Evolutionary conservation across 2,888 invertebrate species (phyloP), one percentile per base, ranked within the genome.

Genomic region (Drosophila mulleri): DNA sequence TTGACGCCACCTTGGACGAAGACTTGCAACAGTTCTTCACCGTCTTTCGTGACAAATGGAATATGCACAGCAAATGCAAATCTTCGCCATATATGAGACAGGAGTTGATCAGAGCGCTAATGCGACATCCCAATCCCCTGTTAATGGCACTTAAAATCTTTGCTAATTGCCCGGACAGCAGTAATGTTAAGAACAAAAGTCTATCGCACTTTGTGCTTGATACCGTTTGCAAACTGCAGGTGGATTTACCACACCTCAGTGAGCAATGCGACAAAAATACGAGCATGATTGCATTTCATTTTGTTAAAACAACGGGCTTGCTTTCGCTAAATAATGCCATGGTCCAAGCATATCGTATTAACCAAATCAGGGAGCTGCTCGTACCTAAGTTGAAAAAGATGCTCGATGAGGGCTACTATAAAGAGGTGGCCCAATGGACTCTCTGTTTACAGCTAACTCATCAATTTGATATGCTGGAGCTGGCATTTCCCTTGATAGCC

Each of bases 401-500:
- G 86, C 92, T 95, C 50, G 80, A 91, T 14, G 91, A 93, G 23
- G 94, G 95, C 72, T 93, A 94, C 79, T 96, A 95, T 91, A 97
- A 96, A 94, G 96, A 95, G 94, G 97, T 96, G 32, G 95, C 96
- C 41, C 96, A 96, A 89, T 95, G 95, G 93, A 94, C 95, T 9
- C 94, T 95, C 61, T 94, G 95, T 59, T 93, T 97, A 87, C 94
- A 95, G 73, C 91, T 97, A 44, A 96, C 96, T 85, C 93, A 94
- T 71, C 93, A 94, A 63, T 96, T 97, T 91, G 93, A 94, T 56
- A 95, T 96, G 59, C 95, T 96, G 89, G 95, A 95, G 65, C 94
- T 97, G 80, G 90, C 97, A 9, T 94, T 98, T 73, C 98, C 98
- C 0, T 93, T 98, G 60, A 94, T 98, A 80, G 93, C 98, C 47